phyloP scores from a whole-genome alignment of 2,888 invertebrate genomes.

The Drosophila stalkeri region DNA sequence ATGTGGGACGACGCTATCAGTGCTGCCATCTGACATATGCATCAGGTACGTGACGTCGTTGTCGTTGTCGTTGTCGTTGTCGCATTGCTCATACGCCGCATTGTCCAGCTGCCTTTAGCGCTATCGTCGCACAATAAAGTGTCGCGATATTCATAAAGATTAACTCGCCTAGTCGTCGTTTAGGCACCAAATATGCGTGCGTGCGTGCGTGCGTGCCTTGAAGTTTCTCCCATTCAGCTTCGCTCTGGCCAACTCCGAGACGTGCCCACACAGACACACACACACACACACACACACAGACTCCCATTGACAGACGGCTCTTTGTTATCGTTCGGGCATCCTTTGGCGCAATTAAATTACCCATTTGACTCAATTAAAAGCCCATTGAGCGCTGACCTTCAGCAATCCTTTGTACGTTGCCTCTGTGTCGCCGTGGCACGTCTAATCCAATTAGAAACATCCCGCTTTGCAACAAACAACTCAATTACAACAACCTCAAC shows the following conservation, averaged over 20 bases:
- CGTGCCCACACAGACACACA: too few relatives aligned
- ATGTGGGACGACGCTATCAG: constrained; percentile 33
- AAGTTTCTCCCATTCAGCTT: background rate
- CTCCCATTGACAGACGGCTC: too few relatives aligned
- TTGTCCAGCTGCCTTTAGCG: constrained; percentile 30
- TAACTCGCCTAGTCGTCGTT: constrained; percentile 55
- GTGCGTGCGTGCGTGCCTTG: background rate
- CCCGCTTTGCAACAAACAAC: constrained; percentile 11
- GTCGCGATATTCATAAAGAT: constrained; percentile 79
- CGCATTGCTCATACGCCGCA: constrained; percentile 48
- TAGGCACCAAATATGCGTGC: constrained; percentile 46
- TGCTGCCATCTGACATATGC: constrained; percentile 59
- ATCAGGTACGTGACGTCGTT: constrained; percentile 62
- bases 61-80: constrained; percentile 14
- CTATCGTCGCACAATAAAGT: constrained; percentile 65
- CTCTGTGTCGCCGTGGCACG: background rate
- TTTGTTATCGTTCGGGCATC: constrained; percentile 25
- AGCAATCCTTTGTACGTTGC: background rate
- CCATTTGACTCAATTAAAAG: constrained; percentile 55
- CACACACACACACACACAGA: too few relatives aligned
- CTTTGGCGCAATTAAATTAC: constrained; percentile 43
- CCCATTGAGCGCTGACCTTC: constrained; percentile 29
- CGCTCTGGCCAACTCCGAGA: background rate
- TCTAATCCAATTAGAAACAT: constrained; percentile 15
- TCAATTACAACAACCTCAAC: constrained; percentile 3